Evolutionary conservation across 2,113 vertebrate species (phyloP), one percentile per base, ranked within the genome.

Genomic region (Petaurus breviceps): DNA sequence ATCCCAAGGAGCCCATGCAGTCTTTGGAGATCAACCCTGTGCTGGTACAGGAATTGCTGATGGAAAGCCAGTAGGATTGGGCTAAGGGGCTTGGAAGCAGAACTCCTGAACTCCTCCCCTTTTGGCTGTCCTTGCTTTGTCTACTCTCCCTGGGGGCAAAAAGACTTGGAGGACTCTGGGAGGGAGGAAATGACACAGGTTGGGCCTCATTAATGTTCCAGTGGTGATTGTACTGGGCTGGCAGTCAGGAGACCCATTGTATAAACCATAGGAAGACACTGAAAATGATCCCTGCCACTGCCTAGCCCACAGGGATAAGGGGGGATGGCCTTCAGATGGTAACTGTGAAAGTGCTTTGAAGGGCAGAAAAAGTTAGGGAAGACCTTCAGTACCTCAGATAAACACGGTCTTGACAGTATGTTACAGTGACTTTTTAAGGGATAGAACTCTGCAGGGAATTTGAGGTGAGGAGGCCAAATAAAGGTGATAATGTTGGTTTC

Each of bases 401-500:
- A 3, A 26, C 14, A 25, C 23, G 2, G 53, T 37, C 31, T 51
- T 84, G 7, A 9, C 24, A 50, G 90, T 6, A 49, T 3, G 0
- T 11, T 46, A 0, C 0, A 4, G 91, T 51, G 25, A 28, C 8
- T 10, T 11, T 46, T 2, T 2, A 3, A 8, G 84, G 57, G 51
- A 47, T 23, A 89, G 53, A 91, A 47, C 8, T 5, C 51, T 14
- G n/a, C 47, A 7, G n/a, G 43, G 12, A 53, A 10, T 10, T 3
- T 84, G n/a, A 3, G 22, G 0, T 0, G 89, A 25, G 24, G 8
- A 3, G 57, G 1, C 68, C 47, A 28, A 14, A 26, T 43, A 0
- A 51, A 43, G 51, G 8, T 49, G 68, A 0, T 46, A 3, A 11
- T 0, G 3, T 0, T 2, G 0, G 0, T 46, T 89, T 8, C 43